Evolutionary conservation across 2,113 vertebrate species (phyloP), one percentile per base, ranked within the genome.

Genomic region (Suncus etruscus): DNA sequence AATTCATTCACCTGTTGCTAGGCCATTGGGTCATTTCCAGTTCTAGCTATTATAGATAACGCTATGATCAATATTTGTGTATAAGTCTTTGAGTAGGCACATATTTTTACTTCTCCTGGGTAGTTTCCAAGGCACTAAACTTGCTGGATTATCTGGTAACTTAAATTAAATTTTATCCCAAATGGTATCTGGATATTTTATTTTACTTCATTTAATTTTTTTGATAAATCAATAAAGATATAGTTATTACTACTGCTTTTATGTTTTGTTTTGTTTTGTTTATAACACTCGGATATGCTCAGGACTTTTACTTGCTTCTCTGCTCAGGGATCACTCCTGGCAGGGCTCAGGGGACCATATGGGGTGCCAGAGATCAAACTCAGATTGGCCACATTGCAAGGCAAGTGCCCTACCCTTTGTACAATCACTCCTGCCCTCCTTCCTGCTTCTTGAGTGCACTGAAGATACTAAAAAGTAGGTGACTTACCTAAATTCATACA

Each of bases 41-140:
- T 48, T 47, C 29, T 51, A 29, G 6, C 24, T 79, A 63, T 54
- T 31, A 63, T 50, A 83, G 84, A 63, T 39, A 79, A 92, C 66
- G 50, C 0, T 45, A 22, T 11, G 63, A 20, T 58, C 39, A 50
- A 54, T 48, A 58, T 84, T 83, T 74, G 25, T 51, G 3, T 20
- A 1, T 65, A 58, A 81, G 4, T 27, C 31, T 92, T 84, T 89
- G 24, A 48, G 39, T 50, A 20, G 20, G 84, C 18, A n/a, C 14
- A 27, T 66, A 68, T 18, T 91, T 89, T 73, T 48, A 29, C 83
- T 89, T 77, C 39, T 90, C 50, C n/a, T 29, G n/a, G 18, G 50
- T 61, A 68, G 14, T 48, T 72, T 66, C 31, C 29, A 69, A 72
- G 45, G 39, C 86, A 22, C 50, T 18, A 3, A 75, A 72, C 18